Conservation (phyloP, 2,113 vertebrate genomes). For the Rhea pennata region DNA sequence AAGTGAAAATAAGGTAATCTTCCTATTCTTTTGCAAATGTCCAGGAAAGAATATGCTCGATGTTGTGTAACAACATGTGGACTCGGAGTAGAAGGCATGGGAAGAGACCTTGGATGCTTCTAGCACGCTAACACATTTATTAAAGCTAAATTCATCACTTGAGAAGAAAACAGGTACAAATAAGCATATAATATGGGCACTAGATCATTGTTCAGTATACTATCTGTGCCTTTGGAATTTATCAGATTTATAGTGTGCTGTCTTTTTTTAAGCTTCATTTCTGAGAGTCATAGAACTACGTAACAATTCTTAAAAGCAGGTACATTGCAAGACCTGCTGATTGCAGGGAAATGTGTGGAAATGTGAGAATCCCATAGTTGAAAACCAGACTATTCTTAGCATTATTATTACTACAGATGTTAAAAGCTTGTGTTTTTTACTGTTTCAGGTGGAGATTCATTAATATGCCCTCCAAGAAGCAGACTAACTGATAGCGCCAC, state of each 20-base stretch:
- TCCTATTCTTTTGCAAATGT: constrained; percentile 63
- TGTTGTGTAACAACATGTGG: constrained; percentile 16
- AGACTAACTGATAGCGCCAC: neutral
- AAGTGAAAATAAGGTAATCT: constrained; percentile 66
- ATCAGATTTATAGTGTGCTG: neutral
- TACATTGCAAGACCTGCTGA: neutral
- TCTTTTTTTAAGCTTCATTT: neutral
- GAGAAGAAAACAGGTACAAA: constrained; percentile 7
- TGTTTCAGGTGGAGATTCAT: neutral
- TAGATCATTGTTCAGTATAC: neutral
- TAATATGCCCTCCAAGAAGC: neutral
- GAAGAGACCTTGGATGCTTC: neutral
- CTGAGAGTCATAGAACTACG: neutral
- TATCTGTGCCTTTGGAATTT: neutral
- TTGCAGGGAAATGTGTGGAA: neutral
- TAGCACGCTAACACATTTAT: neutral
- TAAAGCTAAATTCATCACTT: constrained; percentile 8
- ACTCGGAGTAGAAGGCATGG: neutral
- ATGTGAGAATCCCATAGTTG: neutral
- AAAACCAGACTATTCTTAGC: neutral
- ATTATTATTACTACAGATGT: neutral
- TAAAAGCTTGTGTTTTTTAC: neutral
- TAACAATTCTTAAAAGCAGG: neutral
- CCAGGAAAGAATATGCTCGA: constrained; percentile 34
- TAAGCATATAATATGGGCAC: neutral